These are phyloP conservation scores for Rambutsinella grinnellia DNA, from an alignment of 2,888 invertebrate species.

Conservation along the genomic window DNA sequence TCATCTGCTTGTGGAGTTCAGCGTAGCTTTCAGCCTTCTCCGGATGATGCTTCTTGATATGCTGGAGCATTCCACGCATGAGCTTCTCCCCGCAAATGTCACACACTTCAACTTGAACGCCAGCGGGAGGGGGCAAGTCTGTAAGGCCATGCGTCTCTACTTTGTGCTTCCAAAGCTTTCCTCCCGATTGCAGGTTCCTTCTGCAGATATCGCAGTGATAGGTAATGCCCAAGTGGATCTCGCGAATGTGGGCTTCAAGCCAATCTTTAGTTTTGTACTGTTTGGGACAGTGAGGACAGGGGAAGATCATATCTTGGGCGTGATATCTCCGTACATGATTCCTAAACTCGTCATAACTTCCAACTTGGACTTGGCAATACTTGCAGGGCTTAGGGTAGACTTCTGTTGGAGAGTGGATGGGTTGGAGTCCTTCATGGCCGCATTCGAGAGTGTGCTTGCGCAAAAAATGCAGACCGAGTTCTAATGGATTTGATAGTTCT, in stretches of 20 bases:
- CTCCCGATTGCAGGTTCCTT: neutral
- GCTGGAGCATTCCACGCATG: neutral
- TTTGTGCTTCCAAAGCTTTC: slow-evolving; percentile 21
- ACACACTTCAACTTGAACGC: neutral
- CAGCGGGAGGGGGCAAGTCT: neutral
- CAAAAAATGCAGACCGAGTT: too few relatives aligned
- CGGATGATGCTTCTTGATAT: slow-evolving; percentile 12
- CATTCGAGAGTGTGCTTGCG: too few relatives aligned
- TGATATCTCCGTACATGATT: too few relatives aligned
- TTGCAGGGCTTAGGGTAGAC: too few relatives aligned
- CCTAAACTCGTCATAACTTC: too few relatives aligned
- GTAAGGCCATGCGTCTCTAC: neutral
- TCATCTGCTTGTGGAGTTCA: too few relatives aligned
- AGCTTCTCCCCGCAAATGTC: neutral
- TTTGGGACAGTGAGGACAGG: neutral
- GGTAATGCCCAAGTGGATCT: neutral
- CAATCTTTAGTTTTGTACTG: neutral
- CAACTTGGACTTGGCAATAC: too few relatives aligned
- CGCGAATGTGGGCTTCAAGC: neutral
- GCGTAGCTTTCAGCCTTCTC: too few relatives aligned
- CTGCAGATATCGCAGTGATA: neutral
- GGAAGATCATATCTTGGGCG: too few relatives aligned
- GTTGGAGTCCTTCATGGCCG: too few relatives aligned
- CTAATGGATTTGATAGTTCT: too few relatives aligned
- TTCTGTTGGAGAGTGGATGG: too few relatives aligned